Percentiles rank a stretch among this genome's conserved stretches.
phyloP scores from a whole-genome alignment of 1,140 invertebrate genomes.

The Drosophila tristis region DNA sequence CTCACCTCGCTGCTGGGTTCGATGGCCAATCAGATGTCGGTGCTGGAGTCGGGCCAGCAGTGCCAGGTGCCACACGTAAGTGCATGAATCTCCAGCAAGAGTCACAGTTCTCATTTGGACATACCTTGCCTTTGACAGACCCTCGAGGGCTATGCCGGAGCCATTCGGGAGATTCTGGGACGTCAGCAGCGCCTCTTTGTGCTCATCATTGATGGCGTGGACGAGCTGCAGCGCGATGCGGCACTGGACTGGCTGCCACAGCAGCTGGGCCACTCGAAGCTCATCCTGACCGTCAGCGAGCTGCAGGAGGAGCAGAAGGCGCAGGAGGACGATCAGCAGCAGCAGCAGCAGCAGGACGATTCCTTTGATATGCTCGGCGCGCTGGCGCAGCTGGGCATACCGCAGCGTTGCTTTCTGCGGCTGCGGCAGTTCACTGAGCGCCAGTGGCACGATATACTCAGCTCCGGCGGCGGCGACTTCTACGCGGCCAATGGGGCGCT shows the following conservation, averaged over 20 bases:
- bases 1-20: constrained; percentile 76
- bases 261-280: constrained; percentile 88
- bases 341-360: constrained; percentile 26
- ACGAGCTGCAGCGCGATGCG: constrained; percentile 86
- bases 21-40: constrained; percentile 81
- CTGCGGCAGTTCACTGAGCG: constrained; percentile 78
- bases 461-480: constrained; percentile 80
- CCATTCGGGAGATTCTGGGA: constrained; percentile 63
- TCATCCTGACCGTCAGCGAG: constrained; percentile 88
- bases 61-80: constrained; percentile 77
- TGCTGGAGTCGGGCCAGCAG: constrained; percentile 69
- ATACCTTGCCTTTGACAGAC: constrained; percentile 38
- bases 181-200: constrained; percentile 84
- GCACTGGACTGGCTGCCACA: constrained; percentile 89
- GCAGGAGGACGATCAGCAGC: constrained; percentile 35
- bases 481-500: constrained; percentile 82
- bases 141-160: constrained; percentile 51
- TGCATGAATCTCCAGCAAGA: not conserved
- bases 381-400: constrained; percentile 75
- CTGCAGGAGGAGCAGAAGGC: constrained; percentile 31
- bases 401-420: constrained; percentile 74
- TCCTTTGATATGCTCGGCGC: constrained; percentile 65
- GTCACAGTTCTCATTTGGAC: no score
- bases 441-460: constrained; percentile 83
- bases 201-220: constrained; percentile 90